Percentiles rank a stretch among this genome's conserved stretches.
phyloP scores from a whole-genome alignment of 2,888 invertebrate genomes.

The Acronicta aceris region DNA sequence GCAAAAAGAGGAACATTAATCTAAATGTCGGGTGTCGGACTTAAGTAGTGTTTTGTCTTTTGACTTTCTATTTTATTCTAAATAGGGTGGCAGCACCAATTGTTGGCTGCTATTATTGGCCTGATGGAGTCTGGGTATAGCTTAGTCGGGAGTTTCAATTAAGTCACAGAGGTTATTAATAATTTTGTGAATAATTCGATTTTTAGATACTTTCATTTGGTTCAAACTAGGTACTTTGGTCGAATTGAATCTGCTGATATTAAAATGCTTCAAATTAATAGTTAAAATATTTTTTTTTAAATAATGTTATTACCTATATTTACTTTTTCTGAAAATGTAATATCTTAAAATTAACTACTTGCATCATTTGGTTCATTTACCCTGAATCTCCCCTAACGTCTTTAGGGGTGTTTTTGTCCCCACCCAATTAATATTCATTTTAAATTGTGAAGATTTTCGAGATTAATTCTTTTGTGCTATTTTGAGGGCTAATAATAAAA shows the following conservation, averaged over 20 bases:
- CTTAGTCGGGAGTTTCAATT: neutral
- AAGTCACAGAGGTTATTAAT: no score
- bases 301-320: no score
- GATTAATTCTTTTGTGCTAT: slow-evolving; percentile 84
- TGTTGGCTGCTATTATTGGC: slow-evolving; percentile 28
- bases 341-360: no score
- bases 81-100: slow-evolving; percentile 56
- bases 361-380: slow-evolving; percentile 30
- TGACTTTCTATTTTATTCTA: slow-evolving; percentile 65
- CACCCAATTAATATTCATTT: slow-evolving; percentile 64
- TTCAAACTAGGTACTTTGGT: no score
- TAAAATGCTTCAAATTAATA: no score
- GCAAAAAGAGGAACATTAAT: slow-evolving; percentile 77
- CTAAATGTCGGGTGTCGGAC: slow-evolving; percentile 72
- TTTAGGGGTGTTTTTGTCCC: slow-evolving; percentile 72
- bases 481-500: slow-evolving; percentile 70
- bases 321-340: no score
- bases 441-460: slow-evolving; percentile 75
- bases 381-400: slow-evolving; percentile 42
- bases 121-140: neutral
- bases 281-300: no score
- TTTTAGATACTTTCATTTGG: neutral
- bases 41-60: slow-evolving; percentile 76
- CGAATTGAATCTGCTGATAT: no score
- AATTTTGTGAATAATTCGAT: no score